Conservation (phyloP, 2,797 vertebrate genomes). For the Benthosema pterotum region DNA sequence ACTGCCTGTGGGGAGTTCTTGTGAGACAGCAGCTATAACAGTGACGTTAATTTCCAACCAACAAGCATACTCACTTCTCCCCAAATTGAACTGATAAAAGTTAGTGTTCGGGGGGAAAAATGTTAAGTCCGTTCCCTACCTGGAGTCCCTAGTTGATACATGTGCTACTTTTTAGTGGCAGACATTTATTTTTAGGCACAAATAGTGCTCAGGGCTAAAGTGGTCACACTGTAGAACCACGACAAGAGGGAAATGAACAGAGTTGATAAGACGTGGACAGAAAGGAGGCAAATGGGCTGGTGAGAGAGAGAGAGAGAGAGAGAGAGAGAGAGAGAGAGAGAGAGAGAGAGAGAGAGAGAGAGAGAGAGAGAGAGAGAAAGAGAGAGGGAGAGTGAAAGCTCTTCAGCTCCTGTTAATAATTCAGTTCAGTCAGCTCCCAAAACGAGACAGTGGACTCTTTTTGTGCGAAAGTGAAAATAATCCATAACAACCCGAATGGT, state of each 20-base stretch:
- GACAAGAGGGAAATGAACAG: conserved; percentile 15
- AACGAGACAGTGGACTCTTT: conserved; percentile 46
- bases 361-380: too few relatives aligned
- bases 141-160: not conserved
- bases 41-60: not conserved
- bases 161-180: not conserved
- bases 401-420: conserved; percentile 58
- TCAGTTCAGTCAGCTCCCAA: conserved; percentile 41
- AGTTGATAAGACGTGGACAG: conserved; percentile 6
- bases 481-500: conserved; percentile 46
- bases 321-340: too few relatives aligned
- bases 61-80: not conserved
- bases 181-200: conserved; percentile 12
- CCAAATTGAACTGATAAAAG: too few relatives aligned
- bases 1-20: too few relatives aligned
- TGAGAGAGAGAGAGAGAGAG: too few relatives aligned
- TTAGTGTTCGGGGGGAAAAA: too few relatives aligned
- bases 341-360: too few relatives aligned
- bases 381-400: conserved; percentile 45
- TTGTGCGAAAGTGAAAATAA: conserved; percentile 50
- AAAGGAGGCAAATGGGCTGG: conserved; percentile 14
- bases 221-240: not conserved
- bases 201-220: not conserved
- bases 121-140: not conserved
- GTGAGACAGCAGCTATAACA: not conserved